These are phyloP conservation scores for Mycetomoellerius zeteki DNA, from an alignment of 1,140 invertebrate genomes.

Conservation along the genomic window DNA sequence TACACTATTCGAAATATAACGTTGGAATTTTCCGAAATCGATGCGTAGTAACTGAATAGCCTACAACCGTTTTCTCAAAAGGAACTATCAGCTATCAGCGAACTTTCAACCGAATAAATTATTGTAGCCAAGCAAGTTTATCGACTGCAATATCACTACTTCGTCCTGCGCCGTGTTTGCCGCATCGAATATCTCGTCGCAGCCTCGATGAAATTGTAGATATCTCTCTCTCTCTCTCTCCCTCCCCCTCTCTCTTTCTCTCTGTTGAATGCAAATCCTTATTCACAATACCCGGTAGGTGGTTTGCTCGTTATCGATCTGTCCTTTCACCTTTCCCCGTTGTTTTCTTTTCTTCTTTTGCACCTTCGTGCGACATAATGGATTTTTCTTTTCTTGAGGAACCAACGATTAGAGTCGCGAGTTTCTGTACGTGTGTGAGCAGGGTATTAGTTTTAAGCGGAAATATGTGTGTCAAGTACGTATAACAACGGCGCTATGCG, in stretches of 20 bases:
- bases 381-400: not conserved
- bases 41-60: not conserved
- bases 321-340: not conserved
- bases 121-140: constrained; percentile 41
- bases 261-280: constrained; percentile 50
- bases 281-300: constrained; percentile 52
- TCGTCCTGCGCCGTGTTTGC: constrained; percentile 63
- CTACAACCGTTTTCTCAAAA: not conserved
- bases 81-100: not conserved
- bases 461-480: constrained; percentile 42
- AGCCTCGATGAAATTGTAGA: constrained; percentile 32
- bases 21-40: constrained; percentile 28
- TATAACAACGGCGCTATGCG: not conserved
- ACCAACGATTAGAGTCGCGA: constrained; percentile 15
- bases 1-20: not conserved
- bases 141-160: constrained; percentile 7
- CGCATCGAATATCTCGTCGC: constrained; percentile 50
- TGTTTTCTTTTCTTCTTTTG: constrained; percentile 13
- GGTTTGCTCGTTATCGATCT: constrained; percentile 29
- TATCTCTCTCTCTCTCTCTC: not conserved
- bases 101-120: constrained; percentile 31
- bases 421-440: not conserved
- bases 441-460: constrained; percentile 7
- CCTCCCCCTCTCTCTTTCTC: not conserved
- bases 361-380: not conserved